Conservation (phyloP, 2,113 vertebrate genomes). For the Phoenicopterus ruber region DNA sequence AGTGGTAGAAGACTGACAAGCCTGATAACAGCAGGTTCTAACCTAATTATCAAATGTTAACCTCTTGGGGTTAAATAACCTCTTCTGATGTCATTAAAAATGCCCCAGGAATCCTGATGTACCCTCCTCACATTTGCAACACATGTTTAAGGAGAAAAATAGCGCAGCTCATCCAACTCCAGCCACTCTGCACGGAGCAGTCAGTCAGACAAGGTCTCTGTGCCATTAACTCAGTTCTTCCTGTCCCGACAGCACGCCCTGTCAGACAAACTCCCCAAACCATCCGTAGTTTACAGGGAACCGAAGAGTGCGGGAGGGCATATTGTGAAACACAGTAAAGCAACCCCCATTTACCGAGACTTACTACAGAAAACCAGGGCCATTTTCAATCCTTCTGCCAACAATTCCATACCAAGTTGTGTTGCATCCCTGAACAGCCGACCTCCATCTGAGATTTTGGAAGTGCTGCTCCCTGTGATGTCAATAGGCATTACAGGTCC, state of each 20-base stretch:
- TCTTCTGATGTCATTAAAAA: slow-evolving; percentile 71
- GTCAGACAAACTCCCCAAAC: slow-evolving; percentile 45
- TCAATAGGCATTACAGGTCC: background rate
- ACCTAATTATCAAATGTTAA: slow-evolving; percentile 28
- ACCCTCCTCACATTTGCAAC: slow-evolving; percentile 64
- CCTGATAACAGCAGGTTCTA: background rate
- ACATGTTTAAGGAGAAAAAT: slow-evolving; percentile 75
- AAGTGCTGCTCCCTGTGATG: background rate
- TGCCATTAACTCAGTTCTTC: slow-evolving; percentile 81
- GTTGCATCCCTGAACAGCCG: background rate
- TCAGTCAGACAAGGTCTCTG: slow-evolving; percentile 79
- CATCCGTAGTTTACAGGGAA: background rate
- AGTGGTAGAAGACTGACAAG: slow-evolving; percentile 1
- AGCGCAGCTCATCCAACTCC: slow-evolving; percentile 70
- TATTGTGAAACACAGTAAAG: background rate
- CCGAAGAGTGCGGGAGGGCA: fast-evolving
- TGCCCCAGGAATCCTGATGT: slow-evolving; percentile 75
- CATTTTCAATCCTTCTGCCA: background rate
- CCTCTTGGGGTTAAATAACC: slow-evolving; percentile 71
- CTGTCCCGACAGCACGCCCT: slow-evolving; percentile 74
- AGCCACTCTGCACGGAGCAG: slow-evolving; percentile 68
- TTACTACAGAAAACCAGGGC: background rate
- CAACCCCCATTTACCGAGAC: background rate
- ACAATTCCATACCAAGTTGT: background rate
- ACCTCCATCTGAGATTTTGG: background rate